phyloP scores from a whole-genome alignment of 2,797 vertebrate species.

The Chaunax sp. region DNA sequence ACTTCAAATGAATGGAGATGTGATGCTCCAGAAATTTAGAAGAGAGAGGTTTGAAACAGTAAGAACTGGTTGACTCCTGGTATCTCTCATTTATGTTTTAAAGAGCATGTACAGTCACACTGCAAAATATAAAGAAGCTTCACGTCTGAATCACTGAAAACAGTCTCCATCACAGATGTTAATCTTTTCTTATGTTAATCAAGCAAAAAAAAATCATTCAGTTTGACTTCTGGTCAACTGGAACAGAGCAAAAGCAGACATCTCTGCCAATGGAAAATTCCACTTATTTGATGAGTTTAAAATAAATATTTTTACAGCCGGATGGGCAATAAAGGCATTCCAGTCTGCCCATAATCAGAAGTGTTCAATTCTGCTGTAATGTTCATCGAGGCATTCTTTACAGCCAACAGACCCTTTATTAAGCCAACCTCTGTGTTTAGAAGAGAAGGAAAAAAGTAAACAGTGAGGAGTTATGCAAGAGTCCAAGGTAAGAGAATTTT shows the following conservation, averaged over 20 bases:
- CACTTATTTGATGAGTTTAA: slow-evolving; percentile 79
- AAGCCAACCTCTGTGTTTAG: slow-evolving; percentile 34
- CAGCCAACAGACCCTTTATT: slow-evolving; percentile 36
- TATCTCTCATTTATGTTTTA: no score
- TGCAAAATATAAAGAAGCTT: no score
- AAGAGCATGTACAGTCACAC: no score
- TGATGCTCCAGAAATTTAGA: background rate
- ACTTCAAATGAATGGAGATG: background rate
- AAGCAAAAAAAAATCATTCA: background rate
- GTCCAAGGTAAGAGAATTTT: background rate
- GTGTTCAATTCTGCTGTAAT: slow-evolving; percentile 64
- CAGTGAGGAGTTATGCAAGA: slow-evolving; percentile 24
- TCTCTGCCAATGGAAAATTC: slow-evolving; percentile 77
- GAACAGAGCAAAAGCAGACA: slow-evolving; percentile 25
- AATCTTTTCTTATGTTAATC: background rate
- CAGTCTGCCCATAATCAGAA: slow-evolving; percentile 75
- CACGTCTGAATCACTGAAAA: background rate
- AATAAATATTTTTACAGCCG: slow-evolving; percentile 78
- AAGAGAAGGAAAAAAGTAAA: slow-evolving; percentile 5
- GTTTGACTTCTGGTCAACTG: slow-evolving; percentile 11
- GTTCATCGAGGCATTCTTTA: slow-evolving; percentile 66
- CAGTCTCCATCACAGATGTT: background rate
- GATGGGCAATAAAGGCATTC: slow-evolving; percentile 75
- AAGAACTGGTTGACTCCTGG: no score
- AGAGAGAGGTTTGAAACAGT: no score